These are phyloP conservation scores for Dasyornis broadbenti DNA, from an alignment of 2,113 vertebrate genomes.

Conservation along the genomic window DNA sequence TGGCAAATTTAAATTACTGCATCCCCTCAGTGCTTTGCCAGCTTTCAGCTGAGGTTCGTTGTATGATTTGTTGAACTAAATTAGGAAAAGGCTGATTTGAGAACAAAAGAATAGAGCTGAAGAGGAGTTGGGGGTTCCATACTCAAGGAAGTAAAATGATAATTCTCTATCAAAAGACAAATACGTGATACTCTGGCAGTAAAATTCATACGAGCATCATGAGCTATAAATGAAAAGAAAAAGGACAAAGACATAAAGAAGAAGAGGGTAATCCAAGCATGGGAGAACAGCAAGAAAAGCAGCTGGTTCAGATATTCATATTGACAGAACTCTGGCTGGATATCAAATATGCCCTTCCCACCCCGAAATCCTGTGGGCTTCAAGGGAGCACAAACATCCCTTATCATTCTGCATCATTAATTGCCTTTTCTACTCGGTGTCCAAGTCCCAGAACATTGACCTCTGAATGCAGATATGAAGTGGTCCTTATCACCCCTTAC, in stretches of 20 bases:
- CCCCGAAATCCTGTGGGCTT: not conserved
- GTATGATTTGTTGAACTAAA: not conserved
- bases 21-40: not conserved
- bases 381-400: slow-evolving; percentile 11
- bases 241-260: not conserved
- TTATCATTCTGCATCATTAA: not conserved
- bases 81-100: not conserved
- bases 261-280: not conserved
- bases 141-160: not conserved
- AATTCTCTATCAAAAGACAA: not conserved
- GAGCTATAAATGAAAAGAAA: not conserved
- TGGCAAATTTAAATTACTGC: not conserved
- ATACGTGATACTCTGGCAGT: not conserved
- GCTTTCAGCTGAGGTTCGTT: not conserved
- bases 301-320: slow-evolving; percentile 49
- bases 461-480: not conserved
- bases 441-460: not conserved
- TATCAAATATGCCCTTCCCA: slow-evolving; percentile 45
- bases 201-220: not conserved
- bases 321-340: slow-evolving; percentile 39
- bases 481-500: not conserved
- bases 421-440: not conserved
- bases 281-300: slow-evolving; percentile 36
- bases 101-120: not conserved
- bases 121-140: not conserved